Percentiles rank a stretch among this genome's conserved stretches.
Conservation (phyloP, 2,888 invertebrate species). For the Acronicta alni region DNA sequence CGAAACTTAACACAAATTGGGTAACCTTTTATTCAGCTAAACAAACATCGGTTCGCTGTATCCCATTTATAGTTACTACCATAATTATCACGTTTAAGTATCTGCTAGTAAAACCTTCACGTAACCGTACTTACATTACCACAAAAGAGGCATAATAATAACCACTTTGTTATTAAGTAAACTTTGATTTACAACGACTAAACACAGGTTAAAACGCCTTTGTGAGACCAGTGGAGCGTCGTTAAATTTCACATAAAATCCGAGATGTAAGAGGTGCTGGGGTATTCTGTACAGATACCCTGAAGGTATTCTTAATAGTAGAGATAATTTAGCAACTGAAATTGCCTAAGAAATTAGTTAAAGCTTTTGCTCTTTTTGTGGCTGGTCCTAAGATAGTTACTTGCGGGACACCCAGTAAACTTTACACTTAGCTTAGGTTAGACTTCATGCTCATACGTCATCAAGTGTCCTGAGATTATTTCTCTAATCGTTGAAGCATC, state of each 20-base stretch:
- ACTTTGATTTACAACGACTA: constrained; percentile 2
- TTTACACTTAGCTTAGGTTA: too few relatives aligned
- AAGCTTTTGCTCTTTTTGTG: background rate
- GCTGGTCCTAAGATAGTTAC: background rate
- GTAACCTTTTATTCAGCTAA: background rate
- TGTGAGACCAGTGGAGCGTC: background rate
- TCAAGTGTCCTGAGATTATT: too few relatives aligned
- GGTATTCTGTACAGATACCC: background rate
- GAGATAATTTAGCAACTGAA: background rate
- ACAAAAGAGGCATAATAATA: constrained; percentile 1
- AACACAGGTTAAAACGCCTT: constrained; percentile 2
- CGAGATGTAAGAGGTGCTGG: background rate
- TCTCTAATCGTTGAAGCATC: too few relatives aligned
- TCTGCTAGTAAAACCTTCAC: constrained; percentile 2
- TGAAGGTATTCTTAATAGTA: background rate
- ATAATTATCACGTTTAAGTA: constrained; percentile 1
- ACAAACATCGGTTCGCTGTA: background rate
- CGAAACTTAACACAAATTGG: background rate
- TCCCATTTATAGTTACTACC: background rate
- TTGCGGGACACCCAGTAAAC: background rate
- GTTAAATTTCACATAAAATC: background rate
- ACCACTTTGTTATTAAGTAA: constrained; percentile 1
- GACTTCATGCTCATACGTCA: too few relatives aligned
- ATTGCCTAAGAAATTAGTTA: background rate
- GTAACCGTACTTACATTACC: background rate